These are phyloP conservation scores for Gavia stellata DNA, from an alignment of 2,113 vertebrate species.

Conservation along the genomic window DNA sequence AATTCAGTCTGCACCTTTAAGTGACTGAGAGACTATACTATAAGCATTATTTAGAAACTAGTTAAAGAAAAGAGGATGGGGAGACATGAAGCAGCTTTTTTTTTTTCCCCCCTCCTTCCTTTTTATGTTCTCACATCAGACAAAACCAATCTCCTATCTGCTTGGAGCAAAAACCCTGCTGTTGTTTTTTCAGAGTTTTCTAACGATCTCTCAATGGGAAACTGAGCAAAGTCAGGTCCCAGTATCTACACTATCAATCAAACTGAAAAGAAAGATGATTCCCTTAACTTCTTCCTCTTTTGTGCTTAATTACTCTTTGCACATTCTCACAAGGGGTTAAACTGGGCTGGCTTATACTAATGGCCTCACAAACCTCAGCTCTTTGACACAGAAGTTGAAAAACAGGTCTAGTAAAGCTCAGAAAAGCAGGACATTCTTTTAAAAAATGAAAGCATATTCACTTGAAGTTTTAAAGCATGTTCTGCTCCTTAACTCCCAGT, in stretches of 20 bases:
- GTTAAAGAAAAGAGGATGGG: not conserved
- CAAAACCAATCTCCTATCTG: not conserved
- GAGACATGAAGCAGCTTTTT: not conserved
- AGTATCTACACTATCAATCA: not conserved
- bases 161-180: not conserved
- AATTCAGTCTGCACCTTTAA: not conserved
- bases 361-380: not conserved
- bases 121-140: not conserved
- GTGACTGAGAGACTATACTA: not conserved
- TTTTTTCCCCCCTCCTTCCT: fast-evolving
- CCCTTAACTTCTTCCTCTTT: not conserved
- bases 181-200: not conserved
- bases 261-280: not conserved
- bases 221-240: not conserved
- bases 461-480: not conserved
- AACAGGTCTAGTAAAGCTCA: not conserved
- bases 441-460: not conserved
- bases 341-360: not conserved
- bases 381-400: not conserved
- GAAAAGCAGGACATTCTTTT: not conserved
- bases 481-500: not conserved
- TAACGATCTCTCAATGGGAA: not conserved
- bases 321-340: not conserved
- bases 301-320: not conserved
- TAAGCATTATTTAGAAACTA: not conserved